phyloP scores from a whole-genome alignment of 2,888 invertebrate genomes.

The Netelia fuscicornis region DNA sequence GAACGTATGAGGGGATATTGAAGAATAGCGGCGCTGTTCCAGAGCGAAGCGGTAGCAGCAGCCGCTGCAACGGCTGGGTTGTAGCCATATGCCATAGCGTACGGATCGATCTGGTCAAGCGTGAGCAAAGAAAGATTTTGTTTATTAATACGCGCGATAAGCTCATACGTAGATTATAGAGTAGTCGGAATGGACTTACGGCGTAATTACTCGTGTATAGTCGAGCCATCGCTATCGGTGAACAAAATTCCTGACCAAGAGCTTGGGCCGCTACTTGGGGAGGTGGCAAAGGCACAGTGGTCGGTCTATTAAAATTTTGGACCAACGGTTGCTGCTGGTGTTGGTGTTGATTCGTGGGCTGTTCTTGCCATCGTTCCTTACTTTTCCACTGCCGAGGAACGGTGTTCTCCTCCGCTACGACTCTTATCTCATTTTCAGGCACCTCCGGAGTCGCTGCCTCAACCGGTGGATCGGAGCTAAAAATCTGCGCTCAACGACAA shows the following conservation, averaged over 20 bases:
- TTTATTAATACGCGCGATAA: neutral
- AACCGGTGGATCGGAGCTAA: slow-evolving; percentile 23
- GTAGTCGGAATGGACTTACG: slow-evolving; percentile 68
- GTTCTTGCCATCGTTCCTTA: slow-evolving; percentile 60
- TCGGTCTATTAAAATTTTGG: slow-evolving; percentile 59
- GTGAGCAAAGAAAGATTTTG: neutral
- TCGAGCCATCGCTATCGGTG: slow-evolving; percentile 72
- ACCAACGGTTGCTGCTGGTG: slow-evolving; percentile 68
- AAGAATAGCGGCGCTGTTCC: slow-evolving; percentile 67
- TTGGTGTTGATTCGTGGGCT: slow-evolving; percentile 49
- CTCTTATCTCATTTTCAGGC: slow-evolving; percentile 43
- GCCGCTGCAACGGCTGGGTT: slow-evolving; percentile 75
- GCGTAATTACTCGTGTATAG: slow-evolving; percentile 75
- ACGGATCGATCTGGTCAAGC: slow-evolving; percentile 69
- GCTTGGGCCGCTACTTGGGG: slow-evolving; percentile 59
- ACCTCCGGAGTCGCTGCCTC: slow-evolving; percentile 62
- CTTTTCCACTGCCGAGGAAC: slow-evolving; percentile 71
- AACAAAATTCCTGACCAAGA: slow-evolving; percentile 70
- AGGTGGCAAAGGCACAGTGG: slow-evolving; percentile 66
- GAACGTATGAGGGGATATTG: slow-evolving; percentile 68
- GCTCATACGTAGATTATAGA: too few species aligned
- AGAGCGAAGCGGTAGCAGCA: slow-evolving; percentile 73
- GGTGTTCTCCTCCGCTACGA: slow-evolving; percentile 61
- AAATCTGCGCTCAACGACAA: slow-evolving; percentile 42
- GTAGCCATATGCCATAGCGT: slow-evolving; percentile 67